Evolutionary conservation across 2,888 invertebrate genomes (phyloP), one percentile per base, ranked within the genome.

Genomic region (Ectemnius cavifrons): DNA sequence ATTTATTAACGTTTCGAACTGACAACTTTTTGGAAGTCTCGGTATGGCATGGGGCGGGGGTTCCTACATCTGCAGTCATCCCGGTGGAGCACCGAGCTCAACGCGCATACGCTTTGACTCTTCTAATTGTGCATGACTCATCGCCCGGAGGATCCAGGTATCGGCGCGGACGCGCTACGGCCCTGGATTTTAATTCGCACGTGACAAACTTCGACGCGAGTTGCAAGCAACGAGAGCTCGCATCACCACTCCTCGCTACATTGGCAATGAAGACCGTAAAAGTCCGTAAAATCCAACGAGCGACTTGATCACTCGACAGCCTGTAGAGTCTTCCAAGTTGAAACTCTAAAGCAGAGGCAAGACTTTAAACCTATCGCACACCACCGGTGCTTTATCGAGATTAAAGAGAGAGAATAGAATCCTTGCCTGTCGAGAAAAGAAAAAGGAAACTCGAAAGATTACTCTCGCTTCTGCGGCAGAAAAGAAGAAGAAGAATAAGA

Each of bases 131-230:
- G 37, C 8, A 14, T 75, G 75, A 77, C 46, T 77, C 75, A 75
- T 59, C 59, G 47, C 13, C 11, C 18, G 14, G 3, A 52, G 60
- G 27, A 66, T 56, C 74, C 28, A 67, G 27, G 20, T n/a, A n/a
- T 23, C 8, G 1, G 0, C 11, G 18, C n/a, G 45, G 37, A 11
- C 37, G 27, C 28, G 1, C 58, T 64, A 77, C 71, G 75, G 13
- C 20, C 71, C 71, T 77, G 67, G 23, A 71, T 71, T 67, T 67
- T 62, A 71, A 77, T 77, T 64, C 57, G 11, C 59, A 27, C 58
- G 13, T n/a, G 49, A 75, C 62, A 71, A 63, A 63, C n/a, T 75
- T 60, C 61, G 63, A 20, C 56, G 62, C 37, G 45, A 45, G 18
- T 11, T 45, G 18, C 18, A 18, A 23, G 67, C 56, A 45, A 47